These are phyloP conservation scores for Bembecia ichneumoniformis DNA, from an alignment of 2,888 invertebrate species.

Conservation along the genomic window DNA sequence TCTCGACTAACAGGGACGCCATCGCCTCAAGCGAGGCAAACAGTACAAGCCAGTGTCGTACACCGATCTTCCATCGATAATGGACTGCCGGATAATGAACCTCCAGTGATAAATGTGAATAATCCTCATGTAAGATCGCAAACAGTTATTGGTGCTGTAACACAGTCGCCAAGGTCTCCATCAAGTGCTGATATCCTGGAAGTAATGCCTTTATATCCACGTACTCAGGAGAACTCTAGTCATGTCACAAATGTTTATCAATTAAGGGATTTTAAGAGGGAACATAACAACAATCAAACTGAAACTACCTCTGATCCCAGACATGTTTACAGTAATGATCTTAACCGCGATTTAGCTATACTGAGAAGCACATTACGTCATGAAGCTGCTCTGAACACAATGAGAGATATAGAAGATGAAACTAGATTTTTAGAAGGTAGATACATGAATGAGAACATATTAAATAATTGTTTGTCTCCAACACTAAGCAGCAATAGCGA, in stretches of 20 bases:
- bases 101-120: conserved; percentile 31
- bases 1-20: conserved; percentile 41
- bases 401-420: conserved; percentile 59
- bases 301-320: conserved; percentile 29
- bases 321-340: conserved; percentile 59
- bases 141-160: conserved; percentile 27
- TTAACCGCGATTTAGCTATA: conserved; percentile 55
- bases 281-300: conserved; percentile 62
- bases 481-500: conserved; percentile 60
- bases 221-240: conserved; percentile 39
- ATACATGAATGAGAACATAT: conserved; percentile 37
- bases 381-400: conserved; percentile 44
- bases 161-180: conserved; percentile 59
- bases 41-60: conserved; percentile 53
- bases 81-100: conserved; percentile 39
- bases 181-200: conserved; percentile 71
- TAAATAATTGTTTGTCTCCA: conserved; percentile 44
- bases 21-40: conserved; percentile 49
- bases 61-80: conserved; percentile 61
- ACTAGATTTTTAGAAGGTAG: conserved; percentile 44
- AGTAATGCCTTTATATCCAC: conserved; percentile 66
- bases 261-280: conserved; percentile 67
- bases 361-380: conserved; percentile 48
- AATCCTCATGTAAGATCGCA: conserved; percentile 27
- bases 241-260: conserved; percentile 72